Evolutionary conservation across 2,888 invertebrate genomes (phyloP), one percentile per base, ranked within the genome.

Genomic region (Drosophila rellima): DNA sequence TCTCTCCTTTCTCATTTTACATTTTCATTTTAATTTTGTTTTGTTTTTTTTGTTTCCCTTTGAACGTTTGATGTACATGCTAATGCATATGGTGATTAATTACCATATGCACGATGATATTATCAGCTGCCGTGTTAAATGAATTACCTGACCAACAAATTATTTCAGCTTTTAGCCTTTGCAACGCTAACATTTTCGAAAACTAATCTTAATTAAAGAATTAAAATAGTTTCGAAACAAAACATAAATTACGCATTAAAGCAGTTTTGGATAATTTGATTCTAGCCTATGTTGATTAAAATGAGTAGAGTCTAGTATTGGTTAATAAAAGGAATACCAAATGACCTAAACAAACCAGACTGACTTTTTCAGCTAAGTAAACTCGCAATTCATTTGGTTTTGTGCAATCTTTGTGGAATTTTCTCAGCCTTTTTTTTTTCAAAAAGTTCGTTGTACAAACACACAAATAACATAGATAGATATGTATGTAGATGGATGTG

Each of bases 41-140:
- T 45, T 45, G 37, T 15, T 20, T 11, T 20, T 52, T 40, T 29
- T 29, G 7, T 55, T 65, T 44, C 55, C 26, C 39, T 52, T 56
- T 52, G 61, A 15, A 11, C 39, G 18, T 50, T 62, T 37, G 40
- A 63, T 69, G 48, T 70, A 55, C 69, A 65, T 48, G 68, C 74
- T 79, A 79, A 86, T 86, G 84, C 84, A 86, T 54, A 87, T 75
- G 60, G 65, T 71, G 75, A 82, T 78, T 87, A 84, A 84, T 87
- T 75, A 62, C 50, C 42, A 50, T 18, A 31, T 17, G 37, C 42
- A 44, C 10, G 15, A 33, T 18, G 50, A 51, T 48, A 39, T 44
- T 18, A 20, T 40, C 2, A 11, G 40, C 11, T 13, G 11, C 2
- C 5, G 6, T 5, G 18, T 11, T 40, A 5, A 18, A 11, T 18